phyloP scores from a whole-genome alignment of 2,113 vertebrate species.

The Amphiprion ocellaris region DNA sequence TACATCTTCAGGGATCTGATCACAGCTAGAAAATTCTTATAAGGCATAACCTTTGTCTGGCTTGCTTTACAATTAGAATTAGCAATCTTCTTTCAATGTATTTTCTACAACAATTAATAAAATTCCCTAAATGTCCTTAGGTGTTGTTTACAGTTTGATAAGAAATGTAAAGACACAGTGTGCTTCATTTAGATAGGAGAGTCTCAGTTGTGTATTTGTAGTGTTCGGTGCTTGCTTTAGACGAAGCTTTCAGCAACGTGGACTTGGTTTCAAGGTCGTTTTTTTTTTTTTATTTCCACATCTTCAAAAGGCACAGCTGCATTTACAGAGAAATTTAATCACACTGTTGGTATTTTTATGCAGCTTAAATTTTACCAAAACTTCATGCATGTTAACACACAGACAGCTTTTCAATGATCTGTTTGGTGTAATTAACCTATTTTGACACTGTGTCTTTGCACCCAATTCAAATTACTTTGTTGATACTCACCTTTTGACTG shows the following conservation, averaged over 20 bases:
- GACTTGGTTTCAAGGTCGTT: slow-evolving; percentile 57
- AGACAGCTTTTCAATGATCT: slow-evolving; percentile 40
- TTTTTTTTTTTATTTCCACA: slow-evolving; percentile 53
- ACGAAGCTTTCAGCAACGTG: slow-evolving; percentile 46
- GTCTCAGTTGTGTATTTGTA: slow-evolving; percentile 17
- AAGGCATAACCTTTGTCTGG: neutral
- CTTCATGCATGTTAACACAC: slow-evolving; percentile 4
- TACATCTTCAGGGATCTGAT: neutral
- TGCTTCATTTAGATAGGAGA: neutral
- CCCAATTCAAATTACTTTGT: slow-evolving; percentile 39
- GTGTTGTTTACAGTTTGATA: neutral
- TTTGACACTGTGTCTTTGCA: slow-evolving; percentile 33
- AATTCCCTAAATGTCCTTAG: neutral
- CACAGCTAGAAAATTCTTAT: neutral
- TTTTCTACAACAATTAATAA: neutral
- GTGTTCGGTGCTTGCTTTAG: slow-evolving; percentile 6
- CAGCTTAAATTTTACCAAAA: slow-evolving; percentile 36
- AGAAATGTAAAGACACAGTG: neutral
- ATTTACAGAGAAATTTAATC: slow-evolving; percentile 48
- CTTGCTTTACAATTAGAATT: neutral
- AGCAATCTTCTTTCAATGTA: neutral
- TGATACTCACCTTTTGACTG: slow-evolving; percentile 91
- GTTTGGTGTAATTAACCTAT: slow-evolving; percentile 57
- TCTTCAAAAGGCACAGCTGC: slow-evolving; percentile 50
- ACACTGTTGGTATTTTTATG: slow-evolving; percentile 26